Conservation (phyloP, 2,888 invertebrate genomes). For the Drosophila cognata region DNA sequence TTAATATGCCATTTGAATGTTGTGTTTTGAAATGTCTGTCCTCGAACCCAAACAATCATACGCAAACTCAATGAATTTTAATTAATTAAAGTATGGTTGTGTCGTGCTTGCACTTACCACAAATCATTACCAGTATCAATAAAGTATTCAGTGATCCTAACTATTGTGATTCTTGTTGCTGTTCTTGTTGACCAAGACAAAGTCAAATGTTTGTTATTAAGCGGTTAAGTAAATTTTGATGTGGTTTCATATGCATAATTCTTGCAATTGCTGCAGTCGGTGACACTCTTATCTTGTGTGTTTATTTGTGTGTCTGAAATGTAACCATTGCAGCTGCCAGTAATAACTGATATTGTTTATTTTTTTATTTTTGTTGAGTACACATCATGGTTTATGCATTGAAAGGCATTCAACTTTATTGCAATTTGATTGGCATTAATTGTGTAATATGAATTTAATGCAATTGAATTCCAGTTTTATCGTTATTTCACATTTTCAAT, state of each 20-base stretch:
- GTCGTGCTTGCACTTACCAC: constrained; percentile 30
- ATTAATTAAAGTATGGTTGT: constrained; percentile 72
- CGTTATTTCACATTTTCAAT: background rate
- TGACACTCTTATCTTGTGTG: background rate
- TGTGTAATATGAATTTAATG: constrained; percentile 9
- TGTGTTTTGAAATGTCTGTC: constrained; percentile 44
- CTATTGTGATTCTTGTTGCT: constrained; percentile 23
- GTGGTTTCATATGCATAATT: constrained; percentile 6
- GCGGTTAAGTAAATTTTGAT: constrained; percentile 29
- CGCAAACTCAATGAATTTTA: constrained; percentile 70
- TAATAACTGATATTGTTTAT: constrained; percentile 24
- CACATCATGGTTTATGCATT: background rate
- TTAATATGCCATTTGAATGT: constrained; percentile 78
- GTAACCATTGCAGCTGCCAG: constrained; percentile 6
- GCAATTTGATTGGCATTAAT: constrained; percentile 29
- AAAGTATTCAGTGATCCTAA: constrained; percentile 38
- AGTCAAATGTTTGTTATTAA: constrained; percentile 43
- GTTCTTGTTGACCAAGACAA: constrained; percentile 21
- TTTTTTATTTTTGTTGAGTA: constrained; percentile 14
- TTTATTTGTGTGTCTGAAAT: constrained; percentile 6
- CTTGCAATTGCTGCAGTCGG: background rate
- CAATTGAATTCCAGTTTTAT: constrained; percentile 4
- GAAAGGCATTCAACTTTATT: constrained; percentile 8
- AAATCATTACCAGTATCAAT: constrained; percentile 40
- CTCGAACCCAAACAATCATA: background rate